Evolutionary conservation across 2,888 invertebrate genomes (phyloP).

Genomic region (Muschampia plurimacula): DNA sequence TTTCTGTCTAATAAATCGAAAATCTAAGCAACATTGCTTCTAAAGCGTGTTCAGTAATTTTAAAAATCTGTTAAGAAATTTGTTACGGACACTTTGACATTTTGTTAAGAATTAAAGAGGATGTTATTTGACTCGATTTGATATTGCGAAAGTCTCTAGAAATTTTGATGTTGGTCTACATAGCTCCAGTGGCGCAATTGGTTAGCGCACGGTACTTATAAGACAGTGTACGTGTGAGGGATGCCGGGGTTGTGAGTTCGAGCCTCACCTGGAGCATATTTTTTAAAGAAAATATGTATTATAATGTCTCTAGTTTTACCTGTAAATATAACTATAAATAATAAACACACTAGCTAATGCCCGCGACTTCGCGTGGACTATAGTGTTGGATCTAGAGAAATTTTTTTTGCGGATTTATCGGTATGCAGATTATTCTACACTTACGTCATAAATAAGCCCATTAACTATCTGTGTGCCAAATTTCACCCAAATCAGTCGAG

Average conservation of each 20-base stretch:
- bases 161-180: constrained; percentile 57
- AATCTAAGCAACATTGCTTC: not conserved
- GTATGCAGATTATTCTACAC: too few relatives aligned
- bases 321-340: too few relatives aligned
- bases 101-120: constrained; percentile 54
- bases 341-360: too few relatives aligned
- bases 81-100: not conserved
- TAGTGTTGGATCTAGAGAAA: too few relatives aligned
- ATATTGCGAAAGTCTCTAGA: constrained; percentile 49
- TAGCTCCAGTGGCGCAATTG: constrained; percentile 99
- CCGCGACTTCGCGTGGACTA: too few relatives aligned
- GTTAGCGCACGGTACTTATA: constrained; percentile 99
- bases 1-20: not conserved
- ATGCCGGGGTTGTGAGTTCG: constrained; percentile 99
- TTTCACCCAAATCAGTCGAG: too few relatives aligned
- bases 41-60: not conserved
- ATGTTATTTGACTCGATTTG: constrained; percentile 64
- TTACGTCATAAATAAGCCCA: too few relatives aligned
- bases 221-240: constrained; percentile 97
- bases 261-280: constrained; percentile 98
- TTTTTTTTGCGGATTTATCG: too few relatives aligned
- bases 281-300: constrained; percentile 50
- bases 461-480: too few relatives aligned
- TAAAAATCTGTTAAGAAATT: not conserved
- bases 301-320: too few relatives aligned